Conservation (phyloP, 2,797 vertebrate genomes). For the Lindbergichthys nudifrons region DNA sequence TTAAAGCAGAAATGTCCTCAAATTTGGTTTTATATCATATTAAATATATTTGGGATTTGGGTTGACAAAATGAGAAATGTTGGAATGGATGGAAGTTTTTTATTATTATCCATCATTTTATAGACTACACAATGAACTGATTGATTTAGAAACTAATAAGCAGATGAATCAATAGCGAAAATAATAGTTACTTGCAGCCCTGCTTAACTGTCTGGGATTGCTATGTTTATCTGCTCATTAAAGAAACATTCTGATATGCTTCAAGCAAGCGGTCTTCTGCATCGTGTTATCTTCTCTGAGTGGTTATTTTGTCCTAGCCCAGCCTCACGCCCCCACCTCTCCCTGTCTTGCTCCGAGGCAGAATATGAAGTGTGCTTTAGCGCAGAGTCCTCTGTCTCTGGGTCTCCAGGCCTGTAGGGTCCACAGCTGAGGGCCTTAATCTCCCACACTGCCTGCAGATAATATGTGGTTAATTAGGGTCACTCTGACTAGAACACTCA, state of each 20-base stretch:
- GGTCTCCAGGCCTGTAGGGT: conserved; percentile 66
- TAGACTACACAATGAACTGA: no score
- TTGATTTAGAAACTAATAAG: no score
- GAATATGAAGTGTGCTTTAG: conserved; percentile 63
- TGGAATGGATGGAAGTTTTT: no score
- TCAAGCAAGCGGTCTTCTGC: conserved; percentile 46
- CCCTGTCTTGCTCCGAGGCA: conserved; percentile 58
- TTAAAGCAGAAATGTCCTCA: no score
- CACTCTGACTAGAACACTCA: conserved; percentile 77
- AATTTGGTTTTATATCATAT: no score
- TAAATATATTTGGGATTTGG: no score
- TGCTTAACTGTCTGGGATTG: conserved; percentile 19
- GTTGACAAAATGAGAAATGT: no score
- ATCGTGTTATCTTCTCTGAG: conserved; percentile 30
- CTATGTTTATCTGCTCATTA: conserved; percentile 68
- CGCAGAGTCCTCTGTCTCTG: conserved; percentile 58
- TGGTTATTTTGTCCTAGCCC: conserved; percentile 49
- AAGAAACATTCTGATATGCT: conserved; percentile 59
- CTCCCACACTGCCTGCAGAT: conserved; percentile 81
- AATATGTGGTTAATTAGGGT: conserved; percentile 87
- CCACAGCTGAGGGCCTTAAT: conserved; percentile 77
- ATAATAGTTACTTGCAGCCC: no score
- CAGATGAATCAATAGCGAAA: no score
- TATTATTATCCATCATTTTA: no score
- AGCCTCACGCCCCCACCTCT: conserved; percentile 28